Evolutionary conservation across 2,888 invertebrate species (phyloP).

Genomic region (Drosophila monieri): DNA sequence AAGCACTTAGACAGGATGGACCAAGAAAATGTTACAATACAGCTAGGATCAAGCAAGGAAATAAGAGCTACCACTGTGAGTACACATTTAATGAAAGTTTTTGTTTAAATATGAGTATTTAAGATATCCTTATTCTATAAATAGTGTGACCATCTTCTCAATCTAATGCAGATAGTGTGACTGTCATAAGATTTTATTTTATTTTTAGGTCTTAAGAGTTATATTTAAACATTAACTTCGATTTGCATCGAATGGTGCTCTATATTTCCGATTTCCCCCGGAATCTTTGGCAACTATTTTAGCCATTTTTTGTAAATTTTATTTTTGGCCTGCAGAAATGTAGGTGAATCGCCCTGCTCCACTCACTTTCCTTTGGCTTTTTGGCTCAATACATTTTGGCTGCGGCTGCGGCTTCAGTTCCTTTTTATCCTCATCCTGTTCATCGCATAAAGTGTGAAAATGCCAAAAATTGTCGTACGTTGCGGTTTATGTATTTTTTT

Average conservation of each 20-base stretch:
- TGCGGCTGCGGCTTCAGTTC: neutral
- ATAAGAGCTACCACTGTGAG: neutral
- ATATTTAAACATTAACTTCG: neutral
- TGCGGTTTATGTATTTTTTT: constrained; percentile 56
- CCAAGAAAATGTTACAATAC: constrained; percentile 1
- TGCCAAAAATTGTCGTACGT: constrained; percentile 70
- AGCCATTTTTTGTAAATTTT: constrained; percentile 1
- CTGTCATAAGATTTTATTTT: too few relatives aligned
- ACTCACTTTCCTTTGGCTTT: constrained; percentile 9
- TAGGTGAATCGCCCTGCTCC: neutral
- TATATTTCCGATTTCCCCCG: neutral
- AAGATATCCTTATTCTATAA: neutral
- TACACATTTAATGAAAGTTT: neutral
- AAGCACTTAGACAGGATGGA: constrained; percentile 21
- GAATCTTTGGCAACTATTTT: neutral
- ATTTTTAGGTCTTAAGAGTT: too few relatives aligned
- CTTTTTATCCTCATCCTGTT: constrained; percentile 24
- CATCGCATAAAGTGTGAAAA: constrained; percentile 67
- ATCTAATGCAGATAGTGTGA: too few relatives aligned
- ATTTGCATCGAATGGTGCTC: neutral
- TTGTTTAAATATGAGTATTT: neutral
- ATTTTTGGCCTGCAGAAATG: constrained; percentile 1
- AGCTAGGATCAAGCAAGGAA: neutral
- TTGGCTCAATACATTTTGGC: constrained; percentile 30
- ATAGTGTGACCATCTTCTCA: too few relatives aligned